Conservation (phyloP, 2,888 invertebrate species). For the Tachina fera region DNA sequence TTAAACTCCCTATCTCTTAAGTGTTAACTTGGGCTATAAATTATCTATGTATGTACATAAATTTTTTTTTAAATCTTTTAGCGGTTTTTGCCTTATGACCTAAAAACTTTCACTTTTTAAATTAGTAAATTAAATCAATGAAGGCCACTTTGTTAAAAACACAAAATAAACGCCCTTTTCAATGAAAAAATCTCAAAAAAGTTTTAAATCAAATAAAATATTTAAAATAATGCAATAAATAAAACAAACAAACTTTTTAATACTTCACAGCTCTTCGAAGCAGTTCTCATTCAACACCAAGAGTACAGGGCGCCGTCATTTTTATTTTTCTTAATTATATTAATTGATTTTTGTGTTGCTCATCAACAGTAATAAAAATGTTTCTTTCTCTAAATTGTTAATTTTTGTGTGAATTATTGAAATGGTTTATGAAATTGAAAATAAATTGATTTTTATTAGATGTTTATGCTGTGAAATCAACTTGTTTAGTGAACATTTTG, state of each 20-base stretch:
- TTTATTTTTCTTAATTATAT: constrained; percentile 4
- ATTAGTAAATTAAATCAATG: too few relatives aligned
- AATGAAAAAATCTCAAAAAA: too few relatives aligned
- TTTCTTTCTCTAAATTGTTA: background rate
- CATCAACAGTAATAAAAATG: constrained; percentile 30
- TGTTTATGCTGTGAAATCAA: constrained; percentile 10
- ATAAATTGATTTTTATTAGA: constrained; percentile 8
- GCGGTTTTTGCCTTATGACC: too few relatives aligned
- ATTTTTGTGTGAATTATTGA: constrained; percentile 21
- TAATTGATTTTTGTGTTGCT: constrained; percentile 39
- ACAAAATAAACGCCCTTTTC: too few relatives aligned
- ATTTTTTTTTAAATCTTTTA: too few relatives aligned
- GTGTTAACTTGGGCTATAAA: too few relatives aligned
- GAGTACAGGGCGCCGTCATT: background rate
- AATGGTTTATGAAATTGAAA: background rate
- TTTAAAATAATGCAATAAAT: too few relatives aligned
- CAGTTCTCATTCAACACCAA: background rate
- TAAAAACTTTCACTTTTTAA: too few relatives aligned
- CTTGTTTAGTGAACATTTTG: background rate
- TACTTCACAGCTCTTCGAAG: background rate
- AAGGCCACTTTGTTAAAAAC: too few relatives aligned
- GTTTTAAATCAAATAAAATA: too few relatives aligned
- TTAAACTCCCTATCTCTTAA: too few relatives aligned
- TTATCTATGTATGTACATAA: too few relatives aligned
- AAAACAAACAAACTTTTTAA: background rate